Conservation (phyloP, 1,140 invertebrate genomes). For the Scylla paramamosain region DNA sequence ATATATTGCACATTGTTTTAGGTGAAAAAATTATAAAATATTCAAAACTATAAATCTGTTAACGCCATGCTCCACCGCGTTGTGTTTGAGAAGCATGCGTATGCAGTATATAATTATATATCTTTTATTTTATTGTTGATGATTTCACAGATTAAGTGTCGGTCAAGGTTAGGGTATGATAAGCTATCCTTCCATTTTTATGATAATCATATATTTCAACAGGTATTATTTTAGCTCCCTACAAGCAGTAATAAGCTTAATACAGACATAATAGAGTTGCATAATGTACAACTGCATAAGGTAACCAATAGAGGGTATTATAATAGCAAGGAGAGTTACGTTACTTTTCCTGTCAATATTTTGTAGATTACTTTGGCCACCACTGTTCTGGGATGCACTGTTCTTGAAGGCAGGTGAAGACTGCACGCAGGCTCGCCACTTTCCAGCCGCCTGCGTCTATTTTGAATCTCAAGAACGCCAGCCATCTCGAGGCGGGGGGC, state of each 20-base stretch:
- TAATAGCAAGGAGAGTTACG: conserved; percentile 32
- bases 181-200: conserved; percentile 69
- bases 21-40: conserved; percentile 61
- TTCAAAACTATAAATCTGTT: conserved; percentile 57
- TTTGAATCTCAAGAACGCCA: conserved; percentile 22
- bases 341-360: conserved; percentile 19
- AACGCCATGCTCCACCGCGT: conserved; percentile 65
- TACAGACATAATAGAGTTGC: conserved; percentile 61
- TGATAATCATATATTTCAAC: conserved; percentile 56
- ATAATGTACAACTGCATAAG: conserved; percentile 72
- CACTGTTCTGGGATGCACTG: not conserved
- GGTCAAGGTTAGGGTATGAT: conserved; percentile 62
- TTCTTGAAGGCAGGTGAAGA: not conserved
- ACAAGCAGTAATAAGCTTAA: conserved; percentile 64
- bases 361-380: conserved; percentile 15
- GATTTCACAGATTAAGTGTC: conserved; percentile 58
- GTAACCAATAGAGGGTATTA: conserved; percentile 54
- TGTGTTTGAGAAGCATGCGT: conserved; percentile 70
- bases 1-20: conserved; percentile 70
- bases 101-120: conserved; percentile 5
- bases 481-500: not conserved
- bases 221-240: conserved; percentile 60
- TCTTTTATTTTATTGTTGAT: conserved; percentile 62
- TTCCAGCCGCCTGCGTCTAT: not conserved
- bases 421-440: not conserved